Conservation (phyloP, 2,888 invertebrate genomes). For the Leptothorax acervorum region DNA sequence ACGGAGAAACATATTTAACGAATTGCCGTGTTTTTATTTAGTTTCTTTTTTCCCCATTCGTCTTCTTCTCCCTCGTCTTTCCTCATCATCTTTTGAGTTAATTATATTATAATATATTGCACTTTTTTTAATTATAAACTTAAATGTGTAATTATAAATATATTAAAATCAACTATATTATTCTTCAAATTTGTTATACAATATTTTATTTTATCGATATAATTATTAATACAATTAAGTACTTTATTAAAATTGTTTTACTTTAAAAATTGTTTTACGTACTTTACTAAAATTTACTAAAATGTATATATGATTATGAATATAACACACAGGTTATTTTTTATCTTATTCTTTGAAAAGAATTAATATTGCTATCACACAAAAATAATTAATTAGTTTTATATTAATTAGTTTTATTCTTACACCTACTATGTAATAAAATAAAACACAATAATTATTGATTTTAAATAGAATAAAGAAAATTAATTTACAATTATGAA, state of each 20-base stretch:
- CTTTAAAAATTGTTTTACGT: no score
- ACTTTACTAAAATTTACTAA: no score
- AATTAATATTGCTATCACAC: not conserved
- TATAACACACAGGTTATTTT: no score
- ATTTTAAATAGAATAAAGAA: not conserved
- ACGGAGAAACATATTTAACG: slow-evolving; percentile 64
- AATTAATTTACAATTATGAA: not conserved
- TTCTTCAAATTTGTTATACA: not conserved
- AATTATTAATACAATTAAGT: not conserved
- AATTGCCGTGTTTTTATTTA: not conserved
- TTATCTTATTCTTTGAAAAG: not conserved
- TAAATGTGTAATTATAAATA: not conserved
- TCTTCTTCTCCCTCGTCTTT: not conserved
- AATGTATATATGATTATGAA: no score
- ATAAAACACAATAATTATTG: not conserved
- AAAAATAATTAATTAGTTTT: not conserved
- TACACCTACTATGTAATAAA: not conserved
- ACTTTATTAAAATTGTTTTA: not conserved
- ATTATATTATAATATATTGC: not conserved
- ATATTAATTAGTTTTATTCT: not conserved
- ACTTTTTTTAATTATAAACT: not conserved
- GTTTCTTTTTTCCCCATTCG: not conserved
- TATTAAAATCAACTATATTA: not conserved
- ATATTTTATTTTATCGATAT: not conserved
- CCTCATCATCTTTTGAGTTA: not conserved